A percentile compares a stretch with the other conserved stretches of the same genome.
These are phyloP conservation scores for rat (Rattus norvegicus) DNA, from an alignment of 2,113 vertebrate genomes.

Conservation along the genomic window DNA sequence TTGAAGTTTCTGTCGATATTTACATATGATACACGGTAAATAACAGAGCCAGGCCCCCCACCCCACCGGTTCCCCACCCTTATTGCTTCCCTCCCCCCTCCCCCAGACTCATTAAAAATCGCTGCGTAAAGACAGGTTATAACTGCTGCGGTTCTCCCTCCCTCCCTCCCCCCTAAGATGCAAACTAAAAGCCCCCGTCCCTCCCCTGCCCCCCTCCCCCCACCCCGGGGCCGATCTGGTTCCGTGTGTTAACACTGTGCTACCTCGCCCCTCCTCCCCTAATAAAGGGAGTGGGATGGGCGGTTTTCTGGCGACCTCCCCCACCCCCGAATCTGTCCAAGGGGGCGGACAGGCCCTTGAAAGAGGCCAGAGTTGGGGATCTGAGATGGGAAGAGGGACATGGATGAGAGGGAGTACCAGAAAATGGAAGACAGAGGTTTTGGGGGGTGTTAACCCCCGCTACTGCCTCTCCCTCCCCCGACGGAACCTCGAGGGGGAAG, in stretches of 20 bases:
- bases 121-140: slow-evolving; percentile 68
- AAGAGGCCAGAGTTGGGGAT: slow-evolving; percentile 61
- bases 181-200: slow-evolving; percentile 74
- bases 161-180: slow-evolving; percentile 69
- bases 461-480: slow-evolving; percentile 78
- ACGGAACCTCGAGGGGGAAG: slow-evolving; percentile 67
- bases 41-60: slow-evolving; percentile 78
- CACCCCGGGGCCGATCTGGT: slow-evolving; percentile 55
- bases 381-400: slow-evolving; percentile 28
- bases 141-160: slow-evolving; percentile 51
- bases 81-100: slow-evolving; percentile 35
- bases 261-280: slow-evolving; percentile 49
- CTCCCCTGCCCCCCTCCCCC: not conserved
- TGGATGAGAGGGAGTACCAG: slow-evolving; percentile 45
- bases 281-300: not conserved
- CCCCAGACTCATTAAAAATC: slow-evolving; percentile 79
- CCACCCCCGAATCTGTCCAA: slow-evolving; percentile 58
- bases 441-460: slow-evolving; percentile 77
- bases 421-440: slow-evolving; percentile 79
- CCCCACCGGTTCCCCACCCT: not conserved
- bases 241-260: slow-evolving; percentile 72
- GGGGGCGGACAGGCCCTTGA: slow-evolving; percentile 40
- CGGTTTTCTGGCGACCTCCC: slow-evolving; percentile 28
- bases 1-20: slow-evolving; percentile 84
- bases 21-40: slow-evolving; percentile 86